These are phyloP conservation scores for Poecilia picta DNA, from an alignment of 2,797 vertebrate genomes.

Conservation along the genomic window DNA sequence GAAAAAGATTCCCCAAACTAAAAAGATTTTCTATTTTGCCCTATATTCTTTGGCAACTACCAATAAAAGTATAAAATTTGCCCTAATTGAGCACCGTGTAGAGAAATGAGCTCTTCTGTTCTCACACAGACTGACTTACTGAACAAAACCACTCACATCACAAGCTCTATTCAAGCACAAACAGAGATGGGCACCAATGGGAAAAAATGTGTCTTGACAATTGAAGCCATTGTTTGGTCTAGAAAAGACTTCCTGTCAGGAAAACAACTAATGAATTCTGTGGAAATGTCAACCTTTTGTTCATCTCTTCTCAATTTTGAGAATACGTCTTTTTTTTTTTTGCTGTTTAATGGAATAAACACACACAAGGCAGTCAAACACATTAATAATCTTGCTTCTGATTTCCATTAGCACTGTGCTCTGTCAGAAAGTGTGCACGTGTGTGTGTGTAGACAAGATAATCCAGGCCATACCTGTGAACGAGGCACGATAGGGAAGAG, in stretches of 20 bases:
- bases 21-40: background rate
- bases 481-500: conserved; percentile 94
- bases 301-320: background rate
- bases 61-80: background rate
- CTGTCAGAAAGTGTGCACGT: conserved; percentile 18
- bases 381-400: background rate
- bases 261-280: conserved; percentile 26
- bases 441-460: conserved; percentile 2
- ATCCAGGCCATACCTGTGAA: conserved; percentile 85
- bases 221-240: conserved; percentile 57
- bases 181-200: conserved; percentile 59
- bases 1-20: background rate
- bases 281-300: conserved; percentile 34
- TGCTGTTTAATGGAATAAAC: conserved; percentile 4
- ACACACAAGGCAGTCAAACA: conserved; percentile 7
- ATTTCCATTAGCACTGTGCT: conserved; percentile 18
- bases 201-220: conserved; percentile 56
- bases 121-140: conserved; percentile 18
- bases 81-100: background rate
- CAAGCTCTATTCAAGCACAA: conserved; percentile 52
- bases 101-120: conserved; percentile 13
- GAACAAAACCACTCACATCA: conserved; percentile 40
- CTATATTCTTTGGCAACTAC: background rate
- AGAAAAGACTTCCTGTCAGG: conserved; percentile 58
- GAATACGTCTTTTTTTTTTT: background rate